Evolutionary conservation across 2,113 vertebrate species (phyloP).

Genomic region (Neodontobutis hainanensis): DNA sequence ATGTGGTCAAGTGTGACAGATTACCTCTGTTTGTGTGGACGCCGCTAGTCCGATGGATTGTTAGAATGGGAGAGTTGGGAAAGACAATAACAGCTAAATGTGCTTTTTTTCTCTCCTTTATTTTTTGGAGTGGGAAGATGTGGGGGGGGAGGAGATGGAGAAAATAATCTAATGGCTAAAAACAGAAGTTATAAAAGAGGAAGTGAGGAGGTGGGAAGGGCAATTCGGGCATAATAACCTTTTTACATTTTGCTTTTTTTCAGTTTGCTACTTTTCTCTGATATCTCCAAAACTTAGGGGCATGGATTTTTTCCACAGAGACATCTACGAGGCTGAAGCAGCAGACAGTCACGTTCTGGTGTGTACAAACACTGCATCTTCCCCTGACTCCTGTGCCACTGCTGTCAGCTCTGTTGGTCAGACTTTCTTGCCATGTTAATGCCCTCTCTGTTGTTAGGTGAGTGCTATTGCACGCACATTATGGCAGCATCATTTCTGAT

Average conservation of each 20-base stretch:
- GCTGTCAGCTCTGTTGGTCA: slow-evolving; percentile 15
- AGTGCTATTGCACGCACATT: slow-evolving; percentile 36
- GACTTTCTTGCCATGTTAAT: slow-evolving; percentile 26
- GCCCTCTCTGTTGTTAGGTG: slow-evolving; percentile 11
- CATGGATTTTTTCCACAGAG: slow-evolving; percentile 24
- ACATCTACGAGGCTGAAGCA: neutral
- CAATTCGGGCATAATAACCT: slow-evolving; percentile 51
- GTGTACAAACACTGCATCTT: slow-evolving; percentile 7
- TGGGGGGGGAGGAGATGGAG: slow-evolving; percentile 47
- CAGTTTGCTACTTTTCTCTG: slow-evolving; percentile 41
- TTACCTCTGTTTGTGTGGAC: slow-evolving; percentile 19
- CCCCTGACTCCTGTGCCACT: slow-evolving; percentile 13
- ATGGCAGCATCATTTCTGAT: slow-evolving; percentile 34
- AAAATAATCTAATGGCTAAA: slow-evolving; percentile 48
- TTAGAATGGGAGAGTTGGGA: slow-evolving; percentile 40
- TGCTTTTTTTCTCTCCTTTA: slow-evolving; percentile 65
- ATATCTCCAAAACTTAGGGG: slow-evolving; percentile 10
- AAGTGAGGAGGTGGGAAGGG: slow-evolving; percentile 29
- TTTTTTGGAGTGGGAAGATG: slow-evolving; percentile 56
- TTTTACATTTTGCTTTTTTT: slow-evolving; percentile 56
- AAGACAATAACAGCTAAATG: slow-evolving; percentile 64
- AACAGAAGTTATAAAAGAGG: slow-evolving; percentile 42
- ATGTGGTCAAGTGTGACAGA: slow-evolving; percentile 50
- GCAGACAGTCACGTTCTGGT: slow-evolving; percentile 4
- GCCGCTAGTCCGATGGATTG: slow-evolving; percentile 43